Evolutionary conservation across 2,888 invertebrate species (phyloP).

Genomic region (Sicus ferrugineus): DNA sequence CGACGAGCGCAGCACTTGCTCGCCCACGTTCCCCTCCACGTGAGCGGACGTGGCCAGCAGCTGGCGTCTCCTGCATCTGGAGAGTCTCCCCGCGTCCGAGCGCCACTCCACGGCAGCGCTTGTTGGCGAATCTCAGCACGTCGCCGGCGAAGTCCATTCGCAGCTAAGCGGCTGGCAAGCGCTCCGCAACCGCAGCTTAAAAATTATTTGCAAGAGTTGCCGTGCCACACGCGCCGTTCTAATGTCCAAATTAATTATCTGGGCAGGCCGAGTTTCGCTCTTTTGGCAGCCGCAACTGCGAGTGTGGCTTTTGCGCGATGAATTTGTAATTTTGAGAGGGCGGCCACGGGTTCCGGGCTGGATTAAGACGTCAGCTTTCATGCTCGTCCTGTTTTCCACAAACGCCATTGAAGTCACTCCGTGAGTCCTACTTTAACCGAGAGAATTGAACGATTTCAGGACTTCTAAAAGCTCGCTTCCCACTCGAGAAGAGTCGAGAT

Average conservation of each 20-base stretch:
- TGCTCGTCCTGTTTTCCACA: no score
- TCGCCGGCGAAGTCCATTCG: slow-evolving; percentile 42
- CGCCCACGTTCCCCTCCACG: not conserved
- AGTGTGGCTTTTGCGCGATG: not conserved
- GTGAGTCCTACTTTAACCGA: no score
- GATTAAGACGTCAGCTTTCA: no score
- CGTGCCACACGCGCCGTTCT: slow-evolving; percentile 5
- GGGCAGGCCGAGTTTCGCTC: slow-evolving; percentile 18
- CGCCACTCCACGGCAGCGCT: no score
- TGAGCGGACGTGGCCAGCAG: not conserved
- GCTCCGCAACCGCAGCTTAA: slow-evolving; percentile 40
- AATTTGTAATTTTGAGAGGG: slow-evolving; percentile 14
- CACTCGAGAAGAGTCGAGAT: no score
- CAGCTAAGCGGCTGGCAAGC: slow-evolving; percentile 43
- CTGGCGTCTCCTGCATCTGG: not conserved
- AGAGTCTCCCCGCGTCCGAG: not conserved
- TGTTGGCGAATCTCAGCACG: slow-evolving; percentile 45
- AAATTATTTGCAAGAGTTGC: slow-evolving; percentile 41
- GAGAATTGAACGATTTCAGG: no score
- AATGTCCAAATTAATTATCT: slow-evolving; percentile 28
- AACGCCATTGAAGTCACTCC: no score
- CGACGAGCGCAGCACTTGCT: not conserved
- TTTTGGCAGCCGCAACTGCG: slow-evolving; percentile 4
- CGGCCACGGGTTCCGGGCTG: no score
- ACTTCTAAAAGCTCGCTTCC: no score